Evolutionary conservation across 2,888 invertebrate species (phyloP), one percentile per base, ranked within the genome.

Genomic region (Leucozona laternaria): DNA sequence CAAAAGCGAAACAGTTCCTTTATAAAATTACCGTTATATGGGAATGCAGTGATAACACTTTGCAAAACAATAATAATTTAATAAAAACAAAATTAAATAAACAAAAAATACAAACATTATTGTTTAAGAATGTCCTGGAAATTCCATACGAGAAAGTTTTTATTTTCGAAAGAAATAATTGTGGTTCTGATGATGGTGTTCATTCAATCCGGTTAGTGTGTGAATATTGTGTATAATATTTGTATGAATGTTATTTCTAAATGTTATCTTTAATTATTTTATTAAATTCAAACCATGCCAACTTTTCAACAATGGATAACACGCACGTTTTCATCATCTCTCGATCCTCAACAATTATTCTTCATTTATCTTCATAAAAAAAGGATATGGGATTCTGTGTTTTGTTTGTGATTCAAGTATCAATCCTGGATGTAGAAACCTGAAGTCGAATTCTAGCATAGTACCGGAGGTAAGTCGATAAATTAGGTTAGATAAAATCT

Each of bases 361-460:
- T 25, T 2, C 15, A 17, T 64, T 40, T 6, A 62, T 22, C 2
- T 2, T n/a, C 20, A n/a, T n/a, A n/a, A n/a, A n/a, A n/a, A 79
- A 89, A 93, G 94, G 92, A 87, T 90, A 89, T 50, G 92, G 92
- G 76, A 93, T 94, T 70, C 92, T 94, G 88, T 94, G 94, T 89
- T 94, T 93, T 92, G 93, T 93, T 71, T 94, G 94, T 90, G 93
- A 94, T 84, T 94, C 94, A 15, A 92, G 92, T 79, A 92, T 92
- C 76, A 94, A 94, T 90, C 92, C 93, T 7, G 92, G 93, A 84
- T 94, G 94, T 90, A 91, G 92, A 17, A 93, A 94, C 90, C 87
- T 92, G 48, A 89, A 88, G 73, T 89, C 91, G 25, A 90, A 91
- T 76, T 89, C 90, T 20, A 91, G 90, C 89, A 91, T 92, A 81